These are phyloP conservation scores for Odontamblyopus lacepedii DNA, from an alignment of 2,797 vertebrate species.

Conservation along the genomic window DNA sequence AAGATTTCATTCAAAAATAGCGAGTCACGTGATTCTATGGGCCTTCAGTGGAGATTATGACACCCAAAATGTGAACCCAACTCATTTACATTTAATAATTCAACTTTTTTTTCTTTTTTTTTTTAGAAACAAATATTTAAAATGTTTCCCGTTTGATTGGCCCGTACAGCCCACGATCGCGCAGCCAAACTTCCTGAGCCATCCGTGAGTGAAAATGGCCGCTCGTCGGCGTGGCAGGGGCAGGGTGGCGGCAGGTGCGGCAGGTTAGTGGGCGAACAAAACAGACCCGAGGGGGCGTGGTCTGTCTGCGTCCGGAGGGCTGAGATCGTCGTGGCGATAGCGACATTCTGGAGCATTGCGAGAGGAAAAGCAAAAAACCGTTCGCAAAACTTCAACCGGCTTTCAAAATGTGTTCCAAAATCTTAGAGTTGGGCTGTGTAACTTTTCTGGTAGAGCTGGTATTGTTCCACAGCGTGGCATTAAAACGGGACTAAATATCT, in stretches of 20 bases:
- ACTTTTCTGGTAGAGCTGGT: no score
- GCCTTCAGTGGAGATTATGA: not conserved
- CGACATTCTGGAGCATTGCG: not conserved
- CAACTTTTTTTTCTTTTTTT: no score
- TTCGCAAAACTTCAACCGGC: not conserved
- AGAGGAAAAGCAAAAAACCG: not conserved
- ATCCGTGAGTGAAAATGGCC: not conserved
- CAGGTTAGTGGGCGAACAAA: not conserved
- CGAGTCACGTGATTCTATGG: no score
- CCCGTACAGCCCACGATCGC: not conserved
- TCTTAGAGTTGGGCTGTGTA: no score
- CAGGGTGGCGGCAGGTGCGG: not conserved
- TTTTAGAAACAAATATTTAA: not conserved
- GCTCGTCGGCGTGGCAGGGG: not conserved
- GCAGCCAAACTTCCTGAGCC: not conserved
- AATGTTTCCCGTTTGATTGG: not conserved
- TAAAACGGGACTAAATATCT: no score
- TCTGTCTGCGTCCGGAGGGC: not conserved
- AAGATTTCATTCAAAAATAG: no score
- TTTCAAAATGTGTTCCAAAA: not conserved
- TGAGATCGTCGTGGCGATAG: not conserved
- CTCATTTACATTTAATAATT: not conserved
- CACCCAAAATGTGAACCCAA: not conserved
- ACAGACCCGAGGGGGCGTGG: slow-evolving; percentile 1
- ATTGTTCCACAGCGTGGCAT: no score